A percentile compares a stretch with the other conserved stretches of the same genome.
Evolutionary conservation across 2,888 invertebrate genomes (phyloP).

Genomic region (Yponomeuta cagnagella): DNA sequence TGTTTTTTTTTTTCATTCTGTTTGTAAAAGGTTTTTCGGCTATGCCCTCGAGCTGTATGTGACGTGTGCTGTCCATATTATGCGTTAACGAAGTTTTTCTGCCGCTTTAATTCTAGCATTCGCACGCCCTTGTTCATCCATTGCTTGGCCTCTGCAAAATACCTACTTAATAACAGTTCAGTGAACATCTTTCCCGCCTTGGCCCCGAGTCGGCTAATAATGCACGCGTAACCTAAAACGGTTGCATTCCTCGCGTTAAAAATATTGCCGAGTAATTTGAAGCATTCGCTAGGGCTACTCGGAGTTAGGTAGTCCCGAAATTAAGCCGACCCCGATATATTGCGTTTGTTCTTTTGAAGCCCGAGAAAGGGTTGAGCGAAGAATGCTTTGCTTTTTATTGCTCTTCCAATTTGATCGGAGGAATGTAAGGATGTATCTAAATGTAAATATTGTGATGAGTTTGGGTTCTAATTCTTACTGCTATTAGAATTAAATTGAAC

Average conservation of each 20-base stretch:
- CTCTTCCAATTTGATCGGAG: conserved; percentile 14
- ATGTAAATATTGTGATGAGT: background rate
- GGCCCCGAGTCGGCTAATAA: conserved; percentile 47
- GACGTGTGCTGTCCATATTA: background rate
- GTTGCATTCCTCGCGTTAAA: conserved; percentile 71
- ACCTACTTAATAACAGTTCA: conserved; percentile 9
- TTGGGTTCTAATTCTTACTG: too few relatives aligned
- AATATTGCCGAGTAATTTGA: conserved; percentile 72
- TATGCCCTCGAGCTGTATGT: conserved; percentile 6
- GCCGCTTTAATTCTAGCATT: background rate
- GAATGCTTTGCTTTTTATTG: conserved; percentile 75
- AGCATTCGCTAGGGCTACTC: conserved; percentile 65
- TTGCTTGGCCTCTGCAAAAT: background rate
- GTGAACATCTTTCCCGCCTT: conserved; percentile 17
- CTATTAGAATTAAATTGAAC: too few relatives aligned
- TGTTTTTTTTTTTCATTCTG: conserved; percentile 33
- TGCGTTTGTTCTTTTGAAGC: conserved; percentile 76
- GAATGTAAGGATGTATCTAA: conserved; percentile 1
- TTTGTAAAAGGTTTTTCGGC: conserved; percentile 25
- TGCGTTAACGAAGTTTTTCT: background rate
- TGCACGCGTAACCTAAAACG: conserved; percentile 62
- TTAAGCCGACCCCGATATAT: conserved; percentile 73
- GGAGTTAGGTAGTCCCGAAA: conserved; percentile 68
- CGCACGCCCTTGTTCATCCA: background rate
- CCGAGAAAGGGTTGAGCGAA: conserved; percentile 74